phyloP scores from a whole-genome alignment of 64 coral and sea anemone genomes.

The Platygyra sinensis region DNA sequence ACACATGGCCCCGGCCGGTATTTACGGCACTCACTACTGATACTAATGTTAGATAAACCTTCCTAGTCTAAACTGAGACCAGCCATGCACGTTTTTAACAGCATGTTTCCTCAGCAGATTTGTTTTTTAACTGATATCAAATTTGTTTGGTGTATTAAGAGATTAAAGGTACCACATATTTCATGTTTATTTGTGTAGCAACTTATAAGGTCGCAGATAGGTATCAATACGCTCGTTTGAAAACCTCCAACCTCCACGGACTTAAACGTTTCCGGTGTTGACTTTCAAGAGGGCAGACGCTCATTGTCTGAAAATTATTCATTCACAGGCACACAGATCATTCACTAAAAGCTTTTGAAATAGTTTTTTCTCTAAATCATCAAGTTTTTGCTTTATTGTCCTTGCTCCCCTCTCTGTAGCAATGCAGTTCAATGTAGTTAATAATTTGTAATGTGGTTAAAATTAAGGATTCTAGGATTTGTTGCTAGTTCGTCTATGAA shows the following conservation, averaged over 20 bases:
- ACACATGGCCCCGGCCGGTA: too few species aligned
- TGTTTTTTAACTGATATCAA: neutral
- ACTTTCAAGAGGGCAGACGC: slow-evolving; percentile 25
- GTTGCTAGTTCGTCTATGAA: neutral
- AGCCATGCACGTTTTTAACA: neutral
- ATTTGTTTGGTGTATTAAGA: neutral
- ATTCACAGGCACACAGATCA: neutral
- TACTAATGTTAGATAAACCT: neutral
- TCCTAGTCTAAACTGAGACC: neutral
- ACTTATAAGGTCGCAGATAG: neutral
- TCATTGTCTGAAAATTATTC: neutral
- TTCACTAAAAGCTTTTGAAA: too few species aligned
- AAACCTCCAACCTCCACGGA: neutral
- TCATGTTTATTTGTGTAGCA: slow-evolving; percentile 28
- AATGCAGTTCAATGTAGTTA: too few species aligned
- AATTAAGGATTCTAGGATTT: too few species aligned
- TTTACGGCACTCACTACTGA: too few species aligned
- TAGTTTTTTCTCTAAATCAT: neutral
- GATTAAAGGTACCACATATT: neutral
- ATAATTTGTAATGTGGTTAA: neutral
- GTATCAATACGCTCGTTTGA: too few species aligned
- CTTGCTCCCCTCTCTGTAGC: too few species aligned
- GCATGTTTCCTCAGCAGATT: neutral
- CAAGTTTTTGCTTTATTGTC: neutral
- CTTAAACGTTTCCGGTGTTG: neutral